Evolutionary conservation across 2,797 vertebrate species (phyloP).

Genomic region (Diceros bicornis): DNA sequence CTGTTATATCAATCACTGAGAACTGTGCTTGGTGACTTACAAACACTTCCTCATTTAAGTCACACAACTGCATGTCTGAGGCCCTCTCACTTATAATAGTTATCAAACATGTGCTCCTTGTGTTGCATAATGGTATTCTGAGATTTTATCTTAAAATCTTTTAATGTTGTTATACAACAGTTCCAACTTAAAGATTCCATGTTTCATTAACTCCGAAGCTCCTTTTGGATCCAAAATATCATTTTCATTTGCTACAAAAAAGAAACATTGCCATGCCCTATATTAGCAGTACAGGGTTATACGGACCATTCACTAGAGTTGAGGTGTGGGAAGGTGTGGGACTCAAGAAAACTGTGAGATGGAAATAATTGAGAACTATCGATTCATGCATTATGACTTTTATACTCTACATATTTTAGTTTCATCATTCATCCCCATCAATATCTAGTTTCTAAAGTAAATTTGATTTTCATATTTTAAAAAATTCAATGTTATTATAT

Average conservation of each 20-base stretch:
- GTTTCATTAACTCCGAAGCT: not conserved
- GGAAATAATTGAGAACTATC: constrained; percentile 33
- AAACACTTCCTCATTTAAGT: not conserved
- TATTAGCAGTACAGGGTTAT: not conserved
- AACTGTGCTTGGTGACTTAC: not conserved
- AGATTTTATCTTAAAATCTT: constrained; percentile 48
- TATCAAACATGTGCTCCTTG: not conserved
- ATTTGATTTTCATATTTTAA: constrained; percentile 7
- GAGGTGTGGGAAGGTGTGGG: not conserved
- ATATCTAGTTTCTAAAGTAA: constrained; percentile 7
- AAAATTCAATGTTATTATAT: not conserved
- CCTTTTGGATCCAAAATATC: not conserved
- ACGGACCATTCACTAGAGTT: not conserved
- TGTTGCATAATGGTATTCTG: not conserved
- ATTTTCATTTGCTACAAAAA: not conserved
- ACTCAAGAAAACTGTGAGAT: not conserved
- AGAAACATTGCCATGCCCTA: not conserved
- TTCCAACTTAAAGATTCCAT: not conserved
- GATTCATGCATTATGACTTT: not conserved
- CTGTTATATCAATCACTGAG: not conserved
- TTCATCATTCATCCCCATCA: not conserved
- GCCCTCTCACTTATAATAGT: too few relatives aligned
- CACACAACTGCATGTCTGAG: not conserved
- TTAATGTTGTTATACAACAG: not conserved
- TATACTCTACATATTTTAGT: not conserved